phyloP scores from a whole-genome alignment of 2,888 invertebrate species.

The Callosobruchus maculatus region DNA sequence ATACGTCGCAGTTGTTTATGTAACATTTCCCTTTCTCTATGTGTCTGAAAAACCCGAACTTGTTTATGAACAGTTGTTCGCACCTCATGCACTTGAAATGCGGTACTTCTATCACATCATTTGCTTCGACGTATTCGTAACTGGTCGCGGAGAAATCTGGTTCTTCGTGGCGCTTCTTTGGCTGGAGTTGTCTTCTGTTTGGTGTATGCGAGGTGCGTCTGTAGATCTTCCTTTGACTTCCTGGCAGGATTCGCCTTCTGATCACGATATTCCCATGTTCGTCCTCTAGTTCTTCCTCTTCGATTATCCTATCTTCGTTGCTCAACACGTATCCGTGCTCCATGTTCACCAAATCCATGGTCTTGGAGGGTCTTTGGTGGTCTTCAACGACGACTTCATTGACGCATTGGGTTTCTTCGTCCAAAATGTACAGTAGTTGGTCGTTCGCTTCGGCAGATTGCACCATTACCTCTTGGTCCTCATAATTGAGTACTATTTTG shows the following conservation, averaged over 20 bases:
- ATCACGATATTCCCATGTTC: conserved; percentile 18
- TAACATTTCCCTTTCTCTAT: conserved; percentile 48
- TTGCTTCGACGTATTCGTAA: conserved; percentile 39
- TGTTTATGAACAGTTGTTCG: conserved; percentile 47
- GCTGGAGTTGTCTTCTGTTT: conserved; percentile 30
- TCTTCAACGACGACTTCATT: conserved; percentile 21
- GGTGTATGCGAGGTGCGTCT: conserved; percentile 10
- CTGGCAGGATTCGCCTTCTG: conserved; percentile 1
- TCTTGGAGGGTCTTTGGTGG: background rate
- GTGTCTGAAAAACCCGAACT: conserved; percentile 45
- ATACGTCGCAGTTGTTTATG: conserved; percentile 46
- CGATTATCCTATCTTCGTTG: conserved; percentile 22
- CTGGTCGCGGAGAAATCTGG: conserved; percentile 45
- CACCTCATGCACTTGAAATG: conserved; percentile 46
- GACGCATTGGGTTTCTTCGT: conserved; percentile 40
- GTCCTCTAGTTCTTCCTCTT: conserved; percentile 23
- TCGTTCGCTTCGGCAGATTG: conserved; percentile 31
- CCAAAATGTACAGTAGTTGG: conserved; percentile 43
- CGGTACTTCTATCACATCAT: conserved; percentile 39
- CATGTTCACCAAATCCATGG: conserved; percentile 37
- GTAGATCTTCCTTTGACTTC: background rate
- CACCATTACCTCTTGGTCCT: conserved; percentile 33
- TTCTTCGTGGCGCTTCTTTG: conserved; percentile 39
- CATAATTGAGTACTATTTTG: conserved; percentile 30
- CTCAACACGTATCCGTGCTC: conserved; percentile 47